Base-by-base conservation (phyloP, 1,140 invertebrate genomes). In the Hyphantria cunea region DNA sequence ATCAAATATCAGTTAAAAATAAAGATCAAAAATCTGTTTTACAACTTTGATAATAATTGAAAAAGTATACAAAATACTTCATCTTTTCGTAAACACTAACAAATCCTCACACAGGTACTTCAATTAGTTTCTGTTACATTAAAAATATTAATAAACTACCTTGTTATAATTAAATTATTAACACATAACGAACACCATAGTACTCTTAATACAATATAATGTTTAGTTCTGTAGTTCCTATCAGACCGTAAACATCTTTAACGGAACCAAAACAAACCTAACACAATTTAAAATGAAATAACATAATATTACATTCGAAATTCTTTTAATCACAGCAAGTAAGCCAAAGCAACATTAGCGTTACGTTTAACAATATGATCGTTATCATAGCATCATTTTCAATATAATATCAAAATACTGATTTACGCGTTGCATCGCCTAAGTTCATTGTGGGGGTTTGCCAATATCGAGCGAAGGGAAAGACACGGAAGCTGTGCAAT, bases 371-470 rank as follows among this genome's bases (percentile, higher is more conserved):
- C 69, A 64, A 72, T 68, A 48, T 59, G 53, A 67, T 68, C 50
- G 54, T 60, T 55, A 69, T 48, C 51, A 64, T 61, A 55, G 42
- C 14, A 58, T 56, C 53, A 47, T n/a, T 65, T 67, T 70, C 53
- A 68, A 68, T 63, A 67, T 53, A 51, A 76, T 79, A 81, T 77
- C 65, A 80, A 80, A 84, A 84, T 82, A 81, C 71, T 60, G 62
- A 65, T 68, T 66, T 44, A 60, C 66, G 65, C 70, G 61, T 65
- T 64, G 17, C 60, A 71, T 58, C 17, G 17, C 17, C 17, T 68
- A 65, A 61, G 72, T 83, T 77, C 64, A 84, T 84, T 84, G 88
- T 89, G 84, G 76, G 52, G 84, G 88, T 90, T 90, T 90, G 88
- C 88, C 88, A 90, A 89, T 88, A 85, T 83, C 82, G 64, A 80